Percentiles rank a stretch among this genome's conserved stretches.
phyloP scores from a whole-genome alignment of 1,140 invertebrate species.

The Drosophila navojoa region DNA sequence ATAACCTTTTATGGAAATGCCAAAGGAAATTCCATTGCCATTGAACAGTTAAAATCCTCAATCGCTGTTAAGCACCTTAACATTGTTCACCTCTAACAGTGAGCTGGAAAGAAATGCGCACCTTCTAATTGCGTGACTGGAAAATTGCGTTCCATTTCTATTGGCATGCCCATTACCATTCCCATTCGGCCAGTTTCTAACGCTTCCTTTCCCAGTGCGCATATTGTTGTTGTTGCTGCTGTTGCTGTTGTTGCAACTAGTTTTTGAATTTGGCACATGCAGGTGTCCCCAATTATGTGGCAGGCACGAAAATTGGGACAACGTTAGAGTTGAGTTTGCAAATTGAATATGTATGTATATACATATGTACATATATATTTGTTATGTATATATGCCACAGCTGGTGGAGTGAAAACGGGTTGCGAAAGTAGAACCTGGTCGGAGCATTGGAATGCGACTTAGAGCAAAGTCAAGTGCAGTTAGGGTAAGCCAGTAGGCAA shows the following conservation, averaged over 20 bases:
- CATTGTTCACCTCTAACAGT: not conserved
- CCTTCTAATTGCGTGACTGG: conserved; percentile 45
- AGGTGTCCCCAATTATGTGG: conserved; percentile 78
- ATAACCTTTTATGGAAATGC: not conserved
- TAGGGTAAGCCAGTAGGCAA: not conserved
- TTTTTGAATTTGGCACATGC: conserved; percentile 78
- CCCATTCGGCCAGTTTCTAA: conserved; percentile 19
- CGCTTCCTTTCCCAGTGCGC: conserved; percentile 19
- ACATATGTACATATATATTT: not conserved
- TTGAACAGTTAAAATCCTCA: not conserved
- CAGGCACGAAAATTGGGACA: conserved; percentile 61
- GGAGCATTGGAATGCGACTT: conserved; percentile 49
- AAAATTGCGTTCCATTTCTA: conserved; percentile 55
- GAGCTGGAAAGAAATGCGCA: conserved; percentile 4
- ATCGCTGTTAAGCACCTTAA: not conserved
- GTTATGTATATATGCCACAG: conserved; percentile 5
- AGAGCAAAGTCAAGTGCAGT: conserved; percentile 43
- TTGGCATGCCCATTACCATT: conserved; percentile 26
- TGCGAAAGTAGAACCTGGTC: conserved; percentile 74
- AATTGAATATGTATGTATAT: conserved; percentile 51
- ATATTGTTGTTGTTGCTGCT: conserved; percentile 8
- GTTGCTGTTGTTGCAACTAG: conserved; percentile 49
- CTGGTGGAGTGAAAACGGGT: conserved; percentile 56
- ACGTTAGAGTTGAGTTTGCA: conserved; percentile 69
- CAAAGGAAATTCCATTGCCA: not conserved